Conservation (phyloP, 2,888 invertebrate genomes). For the Urechis unicinctus region DNA sequence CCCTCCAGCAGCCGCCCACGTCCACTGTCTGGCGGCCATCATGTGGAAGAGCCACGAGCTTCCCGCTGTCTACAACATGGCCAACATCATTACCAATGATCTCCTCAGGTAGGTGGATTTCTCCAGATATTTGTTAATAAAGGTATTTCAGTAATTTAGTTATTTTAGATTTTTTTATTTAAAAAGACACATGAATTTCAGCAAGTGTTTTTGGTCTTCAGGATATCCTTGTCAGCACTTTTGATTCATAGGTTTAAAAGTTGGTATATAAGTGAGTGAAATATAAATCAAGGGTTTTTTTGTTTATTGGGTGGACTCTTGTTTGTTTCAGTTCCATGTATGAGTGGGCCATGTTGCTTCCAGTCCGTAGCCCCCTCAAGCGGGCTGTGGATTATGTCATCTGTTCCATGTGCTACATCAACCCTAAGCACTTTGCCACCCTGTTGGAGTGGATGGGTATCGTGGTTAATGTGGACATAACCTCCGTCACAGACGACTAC, state of each 20-base stretch:
- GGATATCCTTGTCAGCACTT: no score
- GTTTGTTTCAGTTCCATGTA: constrained; percentile 58
- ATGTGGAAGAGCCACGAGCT: constrained; percentile 59
- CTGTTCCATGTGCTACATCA: constrained; percentile 79
- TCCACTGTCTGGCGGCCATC: constrained; percentile 74
- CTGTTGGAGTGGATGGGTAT: constrained; percentile 67
- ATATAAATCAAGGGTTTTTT: not conserved
- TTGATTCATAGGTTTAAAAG: no score
- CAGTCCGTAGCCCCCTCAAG: constrained; percentile 65
- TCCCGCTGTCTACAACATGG: constrained; percentile 54
- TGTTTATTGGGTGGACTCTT: not conserved
- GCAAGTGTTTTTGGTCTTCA: no score
- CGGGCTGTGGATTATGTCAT: constrained; percentile 77
- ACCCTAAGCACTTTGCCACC: constrained; percentile 69
- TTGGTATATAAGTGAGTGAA: no score
- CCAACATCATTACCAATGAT: constrained; percentile 65
- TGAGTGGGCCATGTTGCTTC: constrained; percentile 68
- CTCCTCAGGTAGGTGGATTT: constrained; percentile 61
- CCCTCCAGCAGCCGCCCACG: constrained; percentile 41
- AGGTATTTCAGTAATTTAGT: no score
- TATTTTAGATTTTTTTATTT: no score
- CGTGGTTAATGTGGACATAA: constrained; percentile 58
- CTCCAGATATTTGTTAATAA: no score
- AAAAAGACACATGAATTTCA: no score
- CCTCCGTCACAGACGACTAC: constrained; percentile 46